phyloP scores from a whole-genome alignment of 2,888 invertebrate genomes.

The Tinea trinotella region DNA sequence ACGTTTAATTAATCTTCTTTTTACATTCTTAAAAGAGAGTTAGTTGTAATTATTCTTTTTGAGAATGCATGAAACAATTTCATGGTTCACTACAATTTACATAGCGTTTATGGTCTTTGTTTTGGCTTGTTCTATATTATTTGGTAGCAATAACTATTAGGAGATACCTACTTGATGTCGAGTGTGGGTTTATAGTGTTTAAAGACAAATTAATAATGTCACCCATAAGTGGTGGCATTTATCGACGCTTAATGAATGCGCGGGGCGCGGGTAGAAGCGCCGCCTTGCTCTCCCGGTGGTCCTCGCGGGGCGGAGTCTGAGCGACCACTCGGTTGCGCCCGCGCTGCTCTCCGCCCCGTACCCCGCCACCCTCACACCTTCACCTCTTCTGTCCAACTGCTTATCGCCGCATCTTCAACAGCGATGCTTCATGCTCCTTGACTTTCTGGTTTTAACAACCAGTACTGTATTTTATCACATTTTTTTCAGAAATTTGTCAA shows the following conservation, averaged over 20 bases:
- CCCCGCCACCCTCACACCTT: conserved; percentile 32
- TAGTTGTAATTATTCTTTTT: not conserved
- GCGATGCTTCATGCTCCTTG: conserved; percentile 11
- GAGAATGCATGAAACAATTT: not conserved
- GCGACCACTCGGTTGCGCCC: conserved; percentile 24
- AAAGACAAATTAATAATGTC: conserved; percentile 19
- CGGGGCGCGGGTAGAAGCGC: conserved; percentile 39
- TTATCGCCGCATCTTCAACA: conserved; percentile 62
- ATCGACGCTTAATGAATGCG: conserved; percentile 17
- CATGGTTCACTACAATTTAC: not conserved
- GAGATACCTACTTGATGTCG: not conserved
- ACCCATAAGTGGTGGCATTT: conserved; percentile 17
- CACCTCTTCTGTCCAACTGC: conserved; percentile 36
- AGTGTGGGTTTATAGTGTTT: not conserved
- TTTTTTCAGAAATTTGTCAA: not conserved
- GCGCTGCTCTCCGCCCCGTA: conserved; percentile 59
- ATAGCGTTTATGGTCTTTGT: not conserved
- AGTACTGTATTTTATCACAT: not conserved
- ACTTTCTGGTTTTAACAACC: conserved; percentile 8
- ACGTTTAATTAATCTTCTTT: not conserved
- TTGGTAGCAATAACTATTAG: not conserved
- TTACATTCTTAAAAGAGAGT: not conserved
- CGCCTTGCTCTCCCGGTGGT: conserved; percentile 73
- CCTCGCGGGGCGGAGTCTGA: conserved; percentile 64
- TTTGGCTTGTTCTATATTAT: not conserved